Base-by-base conservation (phyloP, 2,797 vertebrate species). In the Eulemur rubriventer region DNA sequence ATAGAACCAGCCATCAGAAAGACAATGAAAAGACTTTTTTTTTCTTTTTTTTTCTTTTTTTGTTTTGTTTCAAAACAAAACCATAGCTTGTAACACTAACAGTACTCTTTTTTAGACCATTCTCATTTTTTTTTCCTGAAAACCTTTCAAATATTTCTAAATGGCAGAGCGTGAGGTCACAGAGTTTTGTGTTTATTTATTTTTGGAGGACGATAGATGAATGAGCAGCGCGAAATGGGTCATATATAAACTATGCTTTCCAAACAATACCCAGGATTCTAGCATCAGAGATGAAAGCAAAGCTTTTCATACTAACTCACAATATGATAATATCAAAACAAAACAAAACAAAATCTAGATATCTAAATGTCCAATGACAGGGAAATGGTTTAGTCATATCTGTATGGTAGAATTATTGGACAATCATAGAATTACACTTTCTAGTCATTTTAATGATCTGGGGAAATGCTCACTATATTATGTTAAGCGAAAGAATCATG, bases 71-170 rank as follows among this genome's bases (percentile, higher is more conserved):
- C 76, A 79, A 92, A 96, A 57, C 14, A 85, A 96, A 95, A 92
- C 13, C 35, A 59, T 65, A 63, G 59, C 85, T 91, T 70, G 2
- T 72, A 48, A 55, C 17, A 61, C 11, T 38, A 93, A 91, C 5
- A 24, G 9, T 57, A 24, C 69, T 73, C 18, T 87, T 83, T 52
- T 52, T 95, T 57, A 63, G 41, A 93, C 69, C 38, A 78, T 65
- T 48, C 38, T 83, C 13, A 26, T 35, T 88, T 73, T 89, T 46
- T 81, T 81, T 70, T 38, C 63, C 76, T 79, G 72, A 83, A 96
- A 96, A 43, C 8, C 69, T 84, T 83, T 96, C 70, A 94, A 89
- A 91, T 92, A 86, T 93, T 94, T 94, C 73, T 91, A 91, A 96
- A 83, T 76, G 86, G 35, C 43, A 84, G 17, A 79, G 33, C 28